Base-by-base conservation (phyloP, 2,888 invertebrate species). In the Rhamphomyia laevipes region DNA sequence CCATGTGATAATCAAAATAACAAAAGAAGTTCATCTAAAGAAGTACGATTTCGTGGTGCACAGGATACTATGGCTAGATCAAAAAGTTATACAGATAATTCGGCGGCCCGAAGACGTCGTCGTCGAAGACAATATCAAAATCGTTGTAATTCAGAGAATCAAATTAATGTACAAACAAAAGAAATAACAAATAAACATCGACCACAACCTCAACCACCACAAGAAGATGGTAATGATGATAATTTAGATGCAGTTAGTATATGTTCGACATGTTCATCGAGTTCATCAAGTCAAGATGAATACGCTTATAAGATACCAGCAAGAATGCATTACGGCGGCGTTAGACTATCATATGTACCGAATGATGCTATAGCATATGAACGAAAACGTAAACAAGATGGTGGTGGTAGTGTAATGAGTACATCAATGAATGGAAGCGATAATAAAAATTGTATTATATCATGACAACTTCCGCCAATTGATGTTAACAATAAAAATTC, bases 191-290 rank as follows among this genome's bases (percentile, higher is more conserved):
- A 21, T 10, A 63, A 65, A 48, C 37, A 46, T 30, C 46, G 16
- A 21, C 37, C 16, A 17, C 43, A 31, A 7, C 40, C 15, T 33
- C 17, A 16, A 43, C 16, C 9, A 6, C 38, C 21, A n/a, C 43
- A 46, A 43, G 13, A 42, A 38, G 6, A 17, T 12, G 43, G 10
- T 33, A 65, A 64, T 30, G 72, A 68, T 45, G 77, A 79, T 44
- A 50, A 53, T 43, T 82, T 82, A 15, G 84, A 85, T 61, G 77
- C 77, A 6, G 81, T 80, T 59, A 87, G 87, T 65, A 82, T 86
- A 62, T 92, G 92, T 66, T 92, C 92, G 15, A 92, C 93, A 13
- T 93, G 93, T 56, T 91, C 88, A 0, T 90, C 88, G 2, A 81
- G 81, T 4, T 82, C 82, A 57, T 86, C 88, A 21, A 87, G 87